Evolutionary conservation across 2,888 invertebrate genomes (phyloP).

Genomic region (Drosophila mayaguana): DNA sequence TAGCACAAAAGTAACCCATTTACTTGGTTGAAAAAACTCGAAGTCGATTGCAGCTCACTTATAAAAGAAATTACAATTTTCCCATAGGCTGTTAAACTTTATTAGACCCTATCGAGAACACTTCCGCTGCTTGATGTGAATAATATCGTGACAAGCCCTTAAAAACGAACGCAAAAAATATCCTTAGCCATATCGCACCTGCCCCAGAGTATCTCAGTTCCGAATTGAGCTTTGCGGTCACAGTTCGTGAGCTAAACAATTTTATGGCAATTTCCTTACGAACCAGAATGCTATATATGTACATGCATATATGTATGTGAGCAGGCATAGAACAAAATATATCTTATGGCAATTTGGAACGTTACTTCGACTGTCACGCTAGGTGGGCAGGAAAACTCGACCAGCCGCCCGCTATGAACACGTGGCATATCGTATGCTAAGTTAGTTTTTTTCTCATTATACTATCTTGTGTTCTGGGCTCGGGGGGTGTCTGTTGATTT

Average conservation of each 20-base stretch:
- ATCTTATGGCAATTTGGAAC: constrained; percentile 53
- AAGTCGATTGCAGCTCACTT: constrained; percentile 4
- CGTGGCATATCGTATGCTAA: constrained; percentile 56
- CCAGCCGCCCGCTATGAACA: constrained; percentile 40
- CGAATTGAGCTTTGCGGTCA: constrained; percentile 67
- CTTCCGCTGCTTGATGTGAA: constrained; percentile 37
- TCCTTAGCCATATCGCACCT: constrained; percentile 68
- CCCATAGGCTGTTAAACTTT: constrained; percentile 37
- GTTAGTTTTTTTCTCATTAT: constrained; percentile 33
- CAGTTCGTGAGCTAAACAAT: constrained; percentile 73
- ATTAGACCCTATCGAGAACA: constrained; percentile 46
- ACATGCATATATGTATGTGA: not conserved
- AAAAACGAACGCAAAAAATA: constrained; percentile 14
- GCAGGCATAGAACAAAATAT: constrained; percentile 19
- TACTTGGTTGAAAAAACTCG: not conserved
- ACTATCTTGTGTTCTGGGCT: constrained; percentile 44
- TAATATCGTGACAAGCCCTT: constrained; percentile 27
- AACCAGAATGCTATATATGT: constrained; percentile 20
- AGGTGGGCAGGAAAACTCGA: constrained; percentile 16
- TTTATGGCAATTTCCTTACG: constrained; percentile 77
- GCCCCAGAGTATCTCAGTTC: constrained; percentile 52
- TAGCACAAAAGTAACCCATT: not conserved
- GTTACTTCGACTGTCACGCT: constrained; percentile 74
- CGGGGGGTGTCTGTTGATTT: constrained; percentile 56
- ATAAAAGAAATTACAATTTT: constrained; percentile 22